phyloP scores from a whole-genome alignment of 2,888 invertebrate genomes.

The Carabus problematicus region DNA sequence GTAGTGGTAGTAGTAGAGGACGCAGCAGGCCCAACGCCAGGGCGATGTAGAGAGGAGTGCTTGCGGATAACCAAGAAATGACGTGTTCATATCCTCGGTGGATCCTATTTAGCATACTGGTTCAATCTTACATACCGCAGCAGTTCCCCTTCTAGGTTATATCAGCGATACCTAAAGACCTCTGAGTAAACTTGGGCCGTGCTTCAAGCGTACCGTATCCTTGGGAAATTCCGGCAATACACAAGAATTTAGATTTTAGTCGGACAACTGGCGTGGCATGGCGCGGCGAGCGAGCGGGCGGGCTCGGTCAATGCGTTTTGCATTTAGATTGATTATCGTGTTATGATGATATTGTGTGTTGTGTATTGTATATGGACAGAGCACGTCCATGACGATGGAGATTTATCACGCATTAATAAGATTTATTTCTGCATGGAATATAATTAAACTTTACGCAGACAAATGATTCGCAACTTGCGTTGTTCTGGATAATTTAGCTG shows the following conservation, averaged over 20 bases:
- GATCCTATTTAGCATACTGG: slow-evolving; percentile 48
- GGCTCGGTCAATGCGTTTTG: slow-evolving; percentile 1
- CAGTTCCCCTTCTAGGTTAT: neutral
- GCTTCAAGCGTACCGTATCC: neutral
- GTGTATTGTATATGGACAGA: too few relatives aligned
- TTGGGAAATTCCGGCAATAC: neutral
- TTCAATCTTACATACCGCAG: slow-evolving; percentile 10
- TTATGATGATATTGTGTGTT: neutral
- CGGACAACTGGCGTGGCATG: too few relatives aligned
- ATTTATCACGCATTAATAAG: too few relatives aligned
- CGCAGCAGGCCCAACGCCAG: neutral
- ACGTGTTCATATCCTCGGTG: slow-evolving; percentile 47
- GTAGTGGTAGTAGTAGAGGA: neutral
- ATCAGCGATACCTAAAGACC: neutral
- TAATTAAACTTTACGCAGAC: too few relatives aligned
- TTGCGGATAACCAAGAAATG: slow-evolving; percentile 41
- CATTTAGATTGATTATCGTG: slow-evolving; percentile 2
- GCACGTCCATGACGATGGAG: too few relatives aligned
- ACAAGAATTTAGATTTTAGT: too few relatives aligned
- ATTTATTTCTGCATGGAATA: too few relatives aligned
- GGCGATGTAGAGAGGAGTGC: neutral
- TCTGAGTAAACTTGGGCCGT: neutral
- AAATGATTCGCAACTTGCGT: too few relatives aligned
- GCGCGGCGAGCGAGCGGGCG: too few relatives aligned
- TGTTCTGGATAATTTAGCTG: too few relatives aligned